These are phyloP conservation scores for Regulus satrapa DNA, from an alignment of 2,113 vertebrate genomes.

Conservation along the genomic window DNA sequence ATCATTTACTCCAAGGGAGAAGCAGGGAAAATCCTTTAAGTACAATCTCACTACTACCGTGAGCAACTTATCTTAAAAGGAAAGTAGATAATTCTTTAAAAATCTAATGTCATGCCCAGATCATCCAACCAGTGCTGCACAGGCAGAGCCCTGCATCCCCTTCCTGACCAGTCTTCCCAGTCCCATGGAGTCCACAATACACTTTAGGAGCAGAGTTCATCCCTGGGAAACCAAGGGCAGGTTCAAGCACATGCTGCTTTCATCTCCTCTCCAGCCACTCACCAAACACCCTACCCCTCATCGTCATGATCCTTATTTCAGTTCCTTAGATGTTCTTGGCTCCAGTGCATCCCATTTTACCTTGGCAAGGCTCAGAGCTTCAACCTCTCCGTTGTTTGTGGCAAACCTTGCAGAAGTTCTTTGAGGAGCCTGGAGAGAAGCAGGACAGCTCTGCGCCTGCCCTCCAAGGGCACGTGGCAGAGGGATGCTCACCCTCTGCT, in stretches of 20 bases:
- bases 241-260: background rate
- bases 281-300: background rate
- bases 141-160: background rate
- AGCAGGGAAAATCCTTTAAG: background rate
- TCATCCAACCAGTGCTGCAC: background rate
- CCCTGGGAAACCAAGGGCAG: background rate
- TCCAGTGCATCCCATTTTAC: background rate
- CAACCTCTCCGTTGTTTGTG: accelerated
- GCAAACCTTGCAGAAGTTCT: background rate
- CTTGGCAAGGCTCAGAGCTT: background rate
- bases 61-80: background rate
- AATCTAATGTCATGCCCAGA: background rate
- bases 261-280: background rate
- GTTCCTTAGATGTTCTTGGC: background rate
- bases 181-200: background rate
- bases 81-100: background rate
- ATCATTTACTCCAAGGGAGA: background rate
- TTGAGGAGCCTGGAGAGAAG: background rate
- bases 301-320: background rate
- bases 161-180: background rate
- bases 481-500: background rate
- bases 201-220: background rate
- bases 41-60: background rate
- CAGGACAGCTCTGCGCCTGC: background rate
- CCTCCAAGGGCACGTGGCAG: background rate